These are phyloP conservation scores for Agonopterix heracliana DNA, from an alignment of 2,888 invertebrate genomes.

Conservation along the genomic window DNA sequence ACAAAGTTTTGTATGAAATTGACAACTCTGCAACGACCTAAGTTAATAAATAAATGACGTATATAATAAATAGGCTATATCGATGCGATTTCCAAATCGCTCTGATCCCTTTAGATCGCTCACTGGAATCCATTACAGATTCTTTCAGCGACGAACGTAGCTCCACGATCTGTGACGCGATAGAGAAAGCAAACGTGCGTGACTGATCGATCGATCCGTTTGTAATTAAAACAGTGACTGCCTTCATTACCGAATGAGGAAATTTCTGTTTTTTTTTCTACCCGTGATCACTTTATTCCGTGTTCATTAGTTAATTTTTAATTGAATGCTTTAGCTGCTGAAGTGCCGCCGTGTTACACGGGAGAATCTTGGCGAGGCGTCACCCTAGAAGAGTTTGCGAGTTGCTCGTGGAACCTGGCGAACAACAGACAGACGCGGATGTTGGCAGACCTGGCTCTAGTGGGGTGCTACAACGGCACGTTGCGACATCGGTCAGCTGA, in stretches of 20 bases:
- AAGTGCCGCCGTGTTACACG: conserved; percentile 88
- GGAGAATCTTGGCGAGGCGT: conserved; percentile 93
- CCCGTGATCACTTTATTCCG: background rate
- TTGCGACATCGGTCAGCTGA: conserved; percentile 81
- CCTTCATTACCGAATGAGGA: conserved; percentile 31
- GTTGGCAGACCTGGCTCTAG: conserved; percentile 95
- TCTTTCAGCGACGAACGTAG: background rate
- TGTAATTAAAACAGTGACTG: conserved; percentile 26
- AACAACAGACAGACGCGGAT: conserved; percentile 98
- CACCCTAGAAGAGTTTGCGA: conserved; percentile 91
- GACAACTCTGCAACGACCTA: no score
- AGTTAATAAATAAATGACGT: conserved; percentile 7
- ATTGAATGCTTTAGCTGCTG: conserved; percentile 65
- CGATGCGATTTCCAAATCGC: conserved; percentile 4
- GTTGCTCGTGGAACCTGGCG: conserved; percentile 95
- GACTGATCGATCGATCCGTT: conserved; percentile 24
- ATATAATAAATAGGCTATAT: conserved; percentile 8
- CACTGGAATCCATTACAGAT: conserved; percentile 6
- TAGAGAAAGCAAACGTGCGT: conserved; percentile 33
- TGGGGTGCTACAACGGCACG: conserved; percentile 95
- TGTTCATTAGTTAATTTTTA: background rate
- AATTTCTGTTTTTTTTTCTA: conserved; percentile 4
- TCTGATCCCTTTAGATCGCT: conserved; percentile 4
- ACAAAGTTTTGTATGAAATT: no score
- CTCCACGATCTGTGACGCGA: conserved; percentile 5